phyloP scores from a whole-genome alignment of 2,113 vertebrate genomes.

The Erpornis zantholeuca region DNA sequence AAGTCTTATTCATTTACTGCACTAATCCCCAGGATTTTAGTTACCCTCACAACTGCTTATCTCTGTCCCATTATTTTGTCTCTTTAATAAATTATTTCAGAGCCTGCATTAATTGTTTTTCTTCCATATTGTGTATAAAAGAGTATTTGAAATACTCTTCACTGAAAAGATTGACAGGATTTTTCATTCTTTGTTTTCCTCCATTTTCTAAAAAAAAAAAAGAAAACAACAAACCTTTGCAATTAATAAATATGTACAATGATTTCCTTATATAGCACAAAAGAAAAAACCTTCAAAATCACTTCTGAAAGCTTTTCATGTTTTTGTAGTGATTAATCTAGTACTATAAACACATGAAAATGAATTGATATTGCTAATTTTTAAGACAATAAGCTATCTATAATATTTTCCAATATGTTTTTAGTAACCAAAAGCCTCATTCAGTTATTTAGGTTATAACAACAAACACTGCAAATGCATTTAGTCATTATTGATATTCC shows the following conservation, averaged over 20 bases:
- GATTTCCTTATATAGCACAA: not conserved
- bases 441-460: constrained; percentile 24
- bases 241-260: not conserved
- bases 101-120: not conserved
- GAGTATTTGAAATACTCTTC: not conserved
- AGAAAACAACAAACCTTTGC: not conserved
- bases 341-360: not conserved
- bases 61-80: not conserved
- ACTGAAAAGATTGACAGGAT: not conserved
- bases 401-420: not conserved
- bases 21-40: not conserved
- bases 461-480: not conserved
- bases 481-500: constrained; percentile 32
- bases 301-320: not conserved
- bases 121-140: not conserved
- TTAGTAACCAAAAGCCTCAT: constrained; percentile 9
- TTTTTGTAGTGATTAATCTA: not conserved
- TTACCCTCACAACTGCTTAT: not conserved
- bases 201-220: not conserved
- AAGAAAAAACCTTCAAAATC: not conserved
- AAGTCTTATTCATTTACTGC: not conserved
- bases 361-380: not conserved
- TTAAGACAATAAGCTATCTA: not conserved
- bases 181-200: not conserved
- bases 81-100: not conserved